phyloP scores from a whole-genome alignment of 2,797 vertebrate species.

The Rachycentron canadum region DNA sequence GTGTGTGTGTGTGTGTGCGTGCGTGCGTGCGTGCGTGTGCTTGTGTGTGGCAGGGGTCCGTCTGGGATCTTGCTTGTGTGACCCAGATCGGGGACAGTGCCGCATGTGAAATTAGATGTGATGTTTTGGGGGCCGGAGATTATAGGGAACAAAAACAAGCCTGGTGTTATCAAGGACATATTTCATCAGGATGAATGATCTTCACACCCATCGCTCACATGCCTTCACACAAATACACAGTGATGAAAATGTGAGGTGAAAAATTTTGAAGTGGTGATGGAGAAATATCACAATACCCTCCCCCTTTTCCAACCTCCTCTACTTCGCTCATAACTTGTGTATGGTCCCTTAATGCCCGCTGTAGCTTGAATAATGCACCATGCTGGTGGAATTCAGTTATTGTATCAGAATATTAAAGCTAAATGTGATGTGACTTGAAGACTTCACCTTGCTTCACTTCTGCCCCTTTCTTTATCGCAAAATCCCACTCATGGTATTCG shows the following conservation, averaged over 20 bases:
- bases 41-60: slow-evolving; percentile 40
- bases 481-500: background rate
- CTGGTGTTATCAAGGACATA: slow-evolving; percentile 49
- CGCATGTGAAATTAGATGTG: slow-evolving; percentile 60
- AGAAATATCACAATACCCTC: background rate
- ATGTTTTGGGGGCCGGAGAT: slow-evolving; percentile 61
- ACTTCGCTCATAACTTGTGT: too few relatives aligned
- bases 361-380: background rate
- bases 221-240: background rate
- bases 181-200: slow-evolving; percentile 35
- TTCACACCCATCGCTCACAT: background rate
- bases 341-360: background rate
- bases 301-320: background rate
- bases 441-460: background rate
- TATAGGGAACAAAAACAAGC: slow-evolving; percentile 57
- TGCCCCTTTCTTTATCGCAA: background rate
- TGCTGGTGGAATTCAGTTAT: background rate
- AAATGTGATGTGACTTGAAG: background rate
- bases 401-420: slow-evolving; percentile 4
- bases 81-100: slow-evolving; percentile 70
- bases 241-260: background rate
- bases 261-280: background rate
- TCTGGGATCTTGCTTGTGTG: slow-evolving; percentile 58
- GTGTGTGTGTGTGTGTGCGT: slow-evolving; percentile 36
- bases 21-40: slow-evolving; percentile 30